Conservation (phyloP, 2,888 invertebrate genomes). For the Xanthia icteritia region DNA sequence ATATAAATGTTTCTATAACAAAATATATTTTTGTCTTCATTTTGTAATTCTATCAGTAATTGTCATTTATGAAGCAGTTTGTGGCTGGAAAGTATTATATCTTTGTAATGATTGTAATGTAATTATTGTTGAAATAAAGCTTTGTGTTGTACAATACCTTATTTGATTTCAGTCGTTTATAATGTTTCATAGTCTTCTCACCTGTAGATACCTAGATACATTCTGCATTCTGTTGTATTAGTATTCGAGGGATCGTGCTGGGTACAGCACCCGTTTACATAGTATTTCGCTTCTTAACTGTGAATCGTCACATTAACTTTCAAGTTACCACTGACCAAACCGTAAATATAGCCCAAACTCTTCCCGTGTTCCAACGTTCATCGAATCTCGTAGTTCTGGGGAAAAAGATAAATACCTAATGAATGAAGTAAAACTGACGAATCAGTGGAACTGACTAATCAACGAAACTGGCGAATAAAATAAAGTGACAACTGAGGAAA, state of each 20-base stretch:
- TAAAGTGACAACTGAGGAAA: background rate
- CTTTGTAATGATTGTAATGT: slow-evolving; percentile 82
- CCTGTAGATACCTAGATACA: background rate
- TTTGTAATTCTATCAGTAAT: slow-evolving; percentile 51
- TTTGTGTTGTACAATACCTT: slow-evolving; percentile 76
- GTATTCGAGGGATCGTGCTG: no score
- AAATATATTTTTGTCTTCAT: slow-evolving; percentile 54
- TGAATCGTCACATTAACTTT: background rate
- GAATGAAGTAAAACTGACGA: background rate
- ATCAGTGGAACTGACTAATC: background rate
- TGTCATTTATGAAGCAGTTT: slow-evolving; percentile 49
- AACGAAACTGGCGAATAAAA: background rate
- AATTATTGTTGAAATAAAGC: slow-evolving; percentile 87
- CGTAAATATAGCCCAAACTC: background rate
- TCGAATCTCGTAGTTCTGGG: background rate
- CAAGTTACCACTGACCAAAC: background rate
- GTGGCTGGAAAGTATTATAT: slow-evolving; percentile 72
- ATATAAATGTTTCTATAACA: slow-evolving; percentile 63
- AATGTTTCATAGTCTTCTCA: background rate
- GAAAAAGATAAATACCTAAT: background rate
- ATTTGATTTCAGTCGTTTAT: slow-evolving; percentile 18
- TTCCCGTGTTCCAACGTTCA: background rate
- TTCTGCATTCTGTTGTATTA: background rate
- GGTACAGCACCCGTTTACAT: background rate
- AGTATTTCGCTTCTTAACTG: background rate